A percentile compares a stretch with the other conserved stretches of the same genome.
phyloP scores from a whole-genome alignment of 2,113 vertebrate species.

The Trichechus manatus region DNA sequence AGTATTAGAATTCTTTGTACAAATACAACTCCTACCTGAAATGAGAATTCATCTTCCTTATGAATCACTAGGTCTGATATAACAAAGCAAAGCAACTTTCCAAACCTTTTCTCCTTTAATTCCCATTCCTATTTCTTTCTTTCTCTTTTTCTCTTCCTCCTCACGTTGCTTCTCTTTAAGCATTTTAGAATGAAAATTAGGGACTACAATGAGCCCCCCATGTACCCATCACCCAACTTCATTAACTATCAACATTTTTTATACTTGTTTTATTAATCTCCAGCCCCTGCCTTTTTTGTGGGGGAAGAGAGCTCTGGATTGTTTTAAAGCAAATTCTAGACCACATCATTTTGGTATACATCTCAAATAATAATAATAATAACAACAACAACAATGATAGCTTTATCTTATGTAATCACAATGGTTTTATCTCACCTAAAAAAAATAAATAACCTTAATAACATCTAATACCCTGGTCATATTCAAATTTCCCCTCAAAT shows the following conservation, averaged over 20 bases:
- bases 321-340: conserved; percentile 64
- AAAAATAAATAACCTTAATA: conserved; percentile 25
- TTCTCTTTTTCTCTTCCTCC: conserved; percentile 50
- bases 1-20: conserved; percentile 49
- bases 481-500: conserved; percentile 8
- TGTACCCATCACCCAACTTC: neutral
- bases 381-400: neutral
- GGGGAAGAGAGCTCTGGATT: neutral
- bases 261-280: neutral
- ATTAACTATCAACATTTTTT: conserved; percentile 18
- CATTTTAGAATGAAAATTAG: conserved; percentile 55
- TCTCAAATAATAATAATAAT: conserved; percentile 47
- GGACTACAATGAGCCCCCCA: neutral
- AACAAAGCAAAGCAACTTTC: conserved; percentile 68
- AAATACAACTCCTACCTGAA: conserved; percentile 58
- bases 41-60: conserved; percentile 63
- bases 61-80: conserved; percentile 49
- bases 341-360: conserved; percentile 4
- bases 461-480: conserved; percentile 5
- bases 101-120: conserved; percentile 50
- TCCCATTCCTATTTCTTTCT: neutral
- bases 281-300: neutral
- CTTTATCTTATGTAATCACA: conserved; percentile 17
- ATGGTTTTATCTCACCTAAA: conserved; percentile 41
- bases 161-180: neutral